Evolutionary conservation across 2,888 invertebrate species (phyloP).

Genomic region (Cataglyphis cursor): DNA sequence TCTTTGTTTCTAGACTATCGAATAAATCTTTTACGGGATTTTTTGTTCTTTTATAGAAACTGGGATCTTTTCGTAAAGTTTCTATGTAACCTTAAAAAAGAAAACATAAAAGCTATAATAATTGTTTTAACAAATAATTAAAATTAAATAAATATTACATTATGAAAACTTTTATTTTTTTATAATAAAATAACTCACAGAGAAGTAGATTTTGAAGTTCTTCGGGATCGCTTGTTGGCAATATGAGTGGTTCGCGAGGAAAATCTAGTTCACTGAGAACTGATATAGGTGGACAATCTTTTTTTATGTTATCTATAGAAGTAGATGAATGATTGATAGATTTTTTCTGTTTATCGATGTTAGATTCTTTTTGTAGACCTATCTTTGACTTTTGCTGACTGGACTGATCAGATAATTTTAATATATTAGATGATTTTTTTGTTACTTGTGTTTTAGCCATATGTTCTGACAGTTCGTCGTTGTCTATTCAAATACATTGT

Average conservation of each 20-base stretch:
- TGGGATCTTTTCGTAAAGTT: constrained; percentile 66
- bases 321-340: constrained; percentile 18
- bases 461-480: neutral
- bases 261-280: constrained; percentile 40
- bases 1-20: constrained; percentile 60
- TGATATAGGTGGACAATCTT: constrained; percentile 32
- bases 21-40: constrained; percentile 82
- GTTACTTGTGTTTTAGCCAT: neutral
- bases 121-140: neutral
- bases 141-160: neutral
- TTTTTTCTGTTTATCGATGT: neutral
- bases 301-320: constrained; percentile 11
- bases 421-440: constrained; percentile 22
- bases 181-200: constrained; percentile 63
- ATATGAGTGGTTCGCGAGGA: constrained; percentile 6
- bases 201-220: constrained; percentile 74
- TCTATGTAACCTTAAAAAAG: constrained; percentile 76
- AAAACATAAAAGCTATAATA: neutral
- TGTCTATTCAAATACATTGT: neutral
- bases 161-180: neutral
- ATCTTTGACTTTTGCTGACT: neutral
- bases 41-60: constrained; percentile 72
- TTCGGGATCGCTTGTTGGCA: constrained; percentile 58
- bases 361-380: constrained; percentile 6
- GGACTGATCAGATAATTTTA: constrained; percentile 9